Evolutionary conservation across 2,113 vertebrate genomes (phyloP), one percentile per base, ranked within the genome.

Genomic region (Pedetes capensis): DNA sequence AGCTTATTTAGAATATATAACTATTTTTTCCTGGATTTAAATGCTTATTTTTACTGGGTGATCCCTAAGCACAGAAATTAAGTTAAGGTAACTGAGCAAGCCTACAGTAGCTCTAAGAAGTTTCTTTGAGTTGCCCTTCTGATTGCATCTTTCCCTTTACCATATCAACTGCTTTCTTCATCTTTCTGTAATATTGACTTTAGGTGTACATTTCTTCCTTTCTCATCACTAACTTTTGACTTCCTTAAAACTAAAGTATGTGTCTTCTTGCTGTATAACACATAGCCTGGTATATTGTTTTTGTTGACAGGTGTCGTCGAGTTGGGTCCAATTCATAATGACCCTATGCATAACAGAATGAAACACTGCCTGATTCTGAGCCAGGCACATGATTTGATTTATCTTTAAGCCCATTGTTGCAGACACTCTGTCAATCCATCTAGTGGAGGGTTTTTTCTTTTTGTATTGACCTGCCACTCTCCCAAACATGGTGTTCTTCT

Each of bases 81-180:
- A n/a, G 95, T 96, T 66, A 94, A 49, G 47, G 17, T 87, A 49
- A 47, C 27, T 89, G 85, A 96, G 39, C 69, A 13, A 86, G 42
- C 5, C 29, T 63, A 79, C 11, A 44, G n/a, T 4, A 79, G 29
- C 63, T 61, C 13, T 32, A 86, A 55, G 29, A 32, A 72, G 23
- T 72, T 72, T 71, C 23, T 53, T n/a, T 71, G 37, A 80, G 53
- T 32, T 37, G 11, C 16, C 1, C 23, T 55, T 78, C n/a, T 53
- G 29, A 25, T 74, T 79, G 11, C 27, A 72, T 91, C 74, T 44
- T 9, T 47, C 5, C 34, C 12, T 44, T 47, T 32, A 32, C 32
- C 37, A 53, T 34, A 57, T 64, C 32, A 55, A 55, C 42, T 90
- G 17, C 4, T 23, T 37, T 44, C 61, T 80, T 37, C 9, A 76